Evolutionary conservation across 2,797 vertebrate species (phyloP).

Genomic region (Hafferia zeledoni): DNA sequence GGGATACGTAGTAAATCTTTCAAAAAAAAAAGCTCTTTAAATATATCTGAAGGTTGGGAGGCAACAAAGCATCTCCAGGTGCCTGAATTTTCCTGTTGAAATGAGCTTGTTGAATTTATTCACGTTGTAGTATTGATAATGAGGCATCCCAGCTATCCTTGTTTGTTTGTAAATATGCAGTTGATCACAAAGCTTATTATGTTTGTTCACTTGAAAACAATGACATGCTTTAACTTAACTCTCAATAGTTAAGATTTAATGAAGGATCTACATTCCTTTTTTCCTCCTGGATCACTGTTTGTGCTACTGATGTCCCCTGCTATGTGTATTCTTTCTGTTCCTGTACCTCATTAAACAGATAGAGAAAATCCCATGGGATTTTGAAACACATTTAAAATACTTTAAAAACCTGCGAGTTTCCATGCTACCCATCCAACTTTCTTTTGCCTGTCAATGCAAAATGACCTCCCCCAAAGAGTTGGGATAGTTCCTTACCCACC

Average conservation of each 20-base stretch:
- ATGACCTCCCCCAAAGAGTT: background rate
- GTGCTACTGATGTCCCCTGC: background rate
- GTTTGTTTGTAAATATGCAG: background rate
- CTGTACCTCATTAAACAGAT: background rate
- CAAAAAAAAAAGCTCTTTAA: background rate
- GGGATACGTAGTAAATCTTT: background rate
- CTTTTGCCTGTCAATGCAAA: background rate
- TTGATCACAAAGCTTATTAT: background rate
- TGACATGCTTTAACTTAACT: background rate
- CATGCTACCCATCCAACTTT: background rate
- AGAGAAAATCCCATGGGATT: background rate
- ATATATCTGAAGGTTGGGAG: background rate
- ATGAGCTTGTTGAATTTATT: background rate
- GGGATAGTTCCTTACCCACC: background rate
- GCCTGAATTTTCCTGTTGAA: background rate
- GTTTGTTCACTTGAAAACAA: background rate
- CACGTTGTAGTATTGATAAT: background rate
- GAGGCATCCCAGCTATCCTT: background rate
- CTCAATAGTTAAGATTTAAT: background rate
- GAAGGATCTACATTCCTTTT: background rate
- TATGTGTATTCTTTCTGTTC: background rate
- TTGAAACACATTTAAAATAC: background rate
- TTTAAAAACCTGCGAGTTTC: background rate
- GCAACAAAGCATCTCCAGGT: background rate
- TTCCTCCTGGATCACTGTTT: background rate